Evolutionary conservation across 2,888 invertebrate genomes (phyloP).

Genomic region (Heliconius charithonia): DNA sequence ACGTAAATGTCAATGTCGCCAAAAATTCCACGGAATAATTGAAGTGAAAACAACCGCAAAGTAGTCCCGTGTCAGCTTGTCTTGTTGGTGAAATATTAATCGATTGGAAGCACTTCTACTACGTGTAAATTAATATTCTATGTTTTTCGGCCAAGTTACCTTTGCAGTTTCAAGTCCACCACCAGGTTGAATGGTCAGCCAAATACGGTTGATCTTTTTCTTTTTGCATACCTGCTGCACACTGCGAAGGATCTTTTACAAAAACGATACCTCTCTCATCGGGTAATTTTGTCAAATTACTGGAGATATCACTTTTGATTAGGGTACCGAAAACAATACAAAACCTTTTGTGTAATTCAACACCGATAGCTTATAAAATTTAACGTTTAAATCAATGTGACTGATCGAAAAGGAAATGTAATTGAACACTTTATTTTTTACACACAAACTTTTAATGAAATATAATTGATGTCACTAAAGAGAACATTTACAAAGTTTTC

Average conservation of each 20-base stretch:
- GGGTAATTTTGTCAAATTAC: constrained; percentile 75
- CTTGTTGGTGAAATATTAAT: constrained; percentile 66
- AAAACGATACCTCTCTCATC: constrained; percentile 62
- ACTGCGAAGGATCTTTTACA: constrained; percentile 47
- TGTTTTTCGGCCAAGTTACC: constrained; percentile 55
- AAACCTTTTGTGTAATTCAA: constrained; percentile 79
- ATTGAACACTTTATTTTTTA: constrained; percentile 34
- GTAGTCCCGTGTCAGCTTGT: constrained; percentile 68
- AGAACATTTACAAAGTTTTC: neutral
- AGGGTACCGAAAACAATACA: constrained; percentile 72
- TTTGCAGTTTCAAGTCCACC: constrained; percentile 53
- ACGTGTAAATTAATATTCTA: constrained; percentile 72
- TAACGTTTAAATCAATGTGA: constrained; percentile 61
- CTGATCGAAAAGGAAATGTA: constrained; percentile 29
- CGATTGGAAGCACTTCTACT: constrained; percentile 64
- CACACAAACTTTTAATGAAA: constrained; percentile 5
- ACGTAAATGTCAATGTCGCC: constrained; percentile 51
- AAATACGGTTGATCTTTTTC: constrained; percentile 59
- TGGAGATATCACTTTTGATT: constrained; percentile 75
- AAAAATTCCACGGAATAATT: constrained; percentile 60
- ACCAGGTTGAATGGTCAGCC: constrained; percentile 44
- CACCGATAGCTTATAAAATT: constrained; percentile 65
- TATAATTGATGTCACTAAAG: neutral
- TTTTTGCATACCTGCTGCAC: constrained; percentile 41
- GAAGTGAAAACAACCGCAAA: constrained; percentile 65